Evolutionary conservation across 2,113 vertebrate genomes (phyloP).

Genomic region (Eulemur rufifrons): DNA sequence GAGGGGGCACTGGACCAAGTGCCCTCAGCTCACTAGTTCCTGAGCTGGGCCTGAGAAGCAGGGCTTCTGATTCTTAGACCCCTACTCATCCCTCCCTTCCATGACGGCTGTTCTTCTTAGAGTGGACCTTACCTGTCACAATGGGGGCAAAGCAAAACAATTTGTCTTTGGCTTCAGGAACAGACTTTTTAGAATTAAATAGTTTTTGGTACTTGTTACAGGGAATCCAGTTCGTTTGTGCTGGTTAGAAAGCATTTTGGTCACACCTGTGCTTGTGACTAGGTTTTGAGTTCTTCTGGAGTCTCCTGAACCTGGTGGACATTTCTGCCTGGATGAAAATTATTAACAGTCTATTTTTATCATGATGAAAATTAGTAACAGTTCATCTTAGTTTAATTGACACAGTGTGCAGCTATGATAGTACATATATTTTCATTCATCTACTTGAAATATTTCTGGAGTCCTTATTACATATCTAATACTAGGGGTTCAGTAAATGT

Average conservation of each 20-base stretch:
- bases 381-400: neutral
- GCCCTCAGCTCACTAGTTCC: neutral
- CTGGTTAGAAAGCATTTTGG: neutral
- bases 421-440: neutral
- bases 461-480: neutral
- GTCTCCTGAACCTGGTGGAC: neutral
- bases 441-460: conserved; percentile 6
- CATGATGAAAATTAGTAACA: neutral
- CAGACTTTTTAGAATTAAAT: neutral
- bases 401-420: neutral
- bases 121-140: neutral
- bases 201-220: neutral
- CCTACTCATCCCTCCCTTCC: neutral
- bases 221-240: neutral
- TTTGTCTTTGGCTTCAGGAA: neutral
- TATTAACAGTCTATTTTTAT: neutral
- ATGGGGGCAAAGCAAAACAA: neutral
- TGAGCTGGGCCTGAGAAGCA: neutral
- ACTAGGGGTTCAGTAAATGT: neutral
- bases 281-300: neutral
- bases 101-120: neutral
- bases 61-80: neutral
- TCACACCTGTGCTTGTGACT: neutral
- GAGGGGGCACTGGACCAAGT: neutral
- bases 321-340: neutral